Evolutionary conservation across 1,140 invertebrate genomes (phyloP).

Genomic region (Trinorchestia longiramus): DNA sequence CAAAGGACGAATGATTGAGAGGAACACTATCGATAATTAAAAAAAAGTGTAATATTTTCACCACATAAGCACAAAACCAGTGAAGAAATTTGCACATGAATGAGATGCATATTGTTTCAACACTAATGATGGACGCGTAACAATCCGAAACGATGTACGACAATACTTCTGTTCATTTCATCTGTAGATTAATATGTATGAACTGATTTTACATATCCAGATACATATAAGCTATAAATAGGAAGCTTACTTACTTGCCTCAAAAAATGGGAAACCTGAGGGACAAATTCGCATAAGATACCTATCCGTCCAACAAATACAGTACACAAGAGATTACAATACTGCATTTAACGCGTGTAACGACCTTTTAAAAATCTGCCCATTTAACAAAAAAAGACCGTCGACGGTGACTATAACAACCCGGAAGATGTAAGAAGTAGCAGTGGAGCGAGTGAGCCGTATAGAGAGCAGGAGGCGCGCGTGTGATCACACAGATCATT

Average conservation of each 20-base stretch:
- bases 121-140: neutral
- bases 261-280: neutral
- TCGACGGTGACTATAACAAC: neutral
- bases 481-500: constrained; percentile 7
- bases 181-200: neutral
- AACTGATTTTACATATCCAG: neutral
- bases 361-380: neutral
- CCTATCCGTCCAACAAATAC: neutral
- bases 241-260: neutral
- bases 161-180: neutral
- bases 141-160: neutral
- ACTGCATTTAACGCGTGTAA: neutral
- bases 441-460: neutral
- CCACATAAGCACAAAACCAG: neutral
- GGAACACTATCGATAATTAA: neutral
- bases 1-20: neutral
- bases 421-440: neutral
- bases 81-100: neutral
- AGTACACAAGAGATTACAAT: neutral
- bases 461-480: neutral
- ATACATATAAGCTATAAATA: neutral
- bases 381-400: neutral
- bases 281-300: neutral
- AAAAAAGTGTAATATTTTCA: neutral
- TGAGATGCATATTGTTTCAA: neutral